These are phyloP conservation scores for Empis stercorea DNA, from an alignment of 2,888 invertebrate species.

Conservation along the genomic window DNA sequence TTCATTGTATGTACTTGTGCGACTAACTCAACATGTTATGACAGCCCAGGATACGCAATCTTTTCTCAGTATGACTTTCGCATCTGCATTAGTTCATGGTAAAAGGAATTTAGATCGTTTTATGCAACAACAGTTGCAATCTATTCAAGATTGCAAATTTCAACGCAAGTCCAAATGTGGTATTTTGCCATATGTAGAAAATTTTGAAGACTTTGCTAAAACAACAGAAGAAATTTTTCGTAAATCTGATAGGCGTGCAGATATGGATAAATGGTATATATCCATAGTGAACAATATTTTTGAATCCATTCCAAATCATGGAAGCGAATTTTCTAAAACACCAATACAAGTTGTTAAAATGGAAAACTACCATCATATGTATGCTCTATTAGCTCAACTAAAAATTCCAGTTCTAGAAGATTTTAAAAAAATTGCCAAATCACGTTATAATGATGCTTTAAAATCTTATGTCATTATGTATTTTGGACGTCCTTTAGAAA, in stretches of 20 bases:
- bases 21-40: conserved; percentile 85
- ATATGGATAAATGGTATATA: conserved; percentile 84
- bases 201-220: conserved; percentile 79
- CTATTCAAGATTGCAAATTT: conserved; percentile 61
- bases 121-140: conserved; percentile 70
- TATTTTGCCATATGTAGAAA: conserved; percentile 75
- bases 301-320: conserved; percentile 64
- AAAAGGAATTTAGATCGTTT: conserved; percentile 86
- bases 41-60: conserved; percentile 76
- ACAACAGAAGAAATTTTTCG: conserved; percentile 80
- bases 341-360: conserved; percentile 86
- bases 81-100: conserved; percentile 71
- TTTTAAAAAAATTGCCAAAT: conserved; percentile 79
- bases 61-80: conserved; percentile 77
- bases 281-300: conserved; percentile 72
- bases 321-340: conserved; percentile 77
- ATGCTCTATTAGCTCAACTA: conserved; percentile 70
- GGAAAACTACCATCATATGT: conserved; percentile 94
- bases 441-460: conserved; percentile 79
- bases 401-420: conserved; percentile 81
- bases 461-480: conserved; percentile 86
- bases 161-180: conserved; percentile 67
- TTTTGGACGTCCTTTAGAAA: conserved; percentile 86
- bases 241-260: conserved; percentile 73
- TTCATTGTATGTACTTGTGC: conserved; percentile 85